Evolutionary conservation across 2,113 vertebrate species (phyloP), one percentile per base, ranked within the genome.

Genomic region (Acanthochromis polyacanthus): DNA sequence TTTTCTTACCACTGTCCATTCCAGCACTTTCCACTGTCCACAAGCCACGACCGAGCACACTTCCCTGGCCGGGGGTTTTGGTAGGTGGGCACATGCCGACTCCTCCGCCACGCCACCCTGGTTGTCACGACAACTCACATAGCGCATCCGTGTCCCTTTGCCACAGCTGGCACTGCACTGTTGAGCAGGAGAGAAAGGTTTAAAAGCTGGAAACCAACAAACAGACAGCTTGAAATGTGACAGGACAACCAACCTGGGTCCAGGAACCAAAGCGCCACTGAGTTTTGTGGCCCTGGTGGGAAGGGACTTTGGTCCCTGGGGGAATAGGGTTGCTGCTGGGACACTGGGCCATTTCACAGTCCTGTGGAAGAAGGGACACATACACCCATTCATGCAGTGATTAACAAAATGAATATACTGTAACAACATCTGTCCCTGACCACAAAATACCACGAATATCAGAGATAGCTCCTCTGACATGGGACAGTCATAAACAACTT

Each of bases 211-310:
- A 65, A 60, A 62, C 11, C 14, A 57, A 43, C 9, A 70, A n/a
- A 45, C 4, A 58, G 74, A 0, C 0, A 79, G 45, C 6, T 2
- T 3, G n/a, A 25, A 48, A 57, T 71, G 52, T 8, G 48, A 10
- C 10, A 66, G 65, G 23, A 56, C 17, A 30, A 85, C 94, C 88
- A 93, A 99, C 98, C 56, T 96, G 97, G 59, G 98, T 98, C 98
- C 98, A 99, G 60, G 98, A 99, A 83, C 98, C 98, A 91, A 97
- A 99, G 85, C 98, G 93, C 98, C 98, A 99, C 88, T 99, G 97
- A 0, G 98, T 99, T 93, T 96, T 96, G 72, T 96, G 96, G 61
- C 69, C 30, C 55, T 89, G 90, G 17, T 95, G 88, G 50, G 89
- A 0, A 5, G 75, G 93, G 82, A 94, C 93, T 89, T 97, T 96